Percentiles rank a stretch among this genome's conserved stretches.
Conservation (phyloP, 2,888 invertebrate genomes). For the Pyrocoelia pectoralis region DNA sequence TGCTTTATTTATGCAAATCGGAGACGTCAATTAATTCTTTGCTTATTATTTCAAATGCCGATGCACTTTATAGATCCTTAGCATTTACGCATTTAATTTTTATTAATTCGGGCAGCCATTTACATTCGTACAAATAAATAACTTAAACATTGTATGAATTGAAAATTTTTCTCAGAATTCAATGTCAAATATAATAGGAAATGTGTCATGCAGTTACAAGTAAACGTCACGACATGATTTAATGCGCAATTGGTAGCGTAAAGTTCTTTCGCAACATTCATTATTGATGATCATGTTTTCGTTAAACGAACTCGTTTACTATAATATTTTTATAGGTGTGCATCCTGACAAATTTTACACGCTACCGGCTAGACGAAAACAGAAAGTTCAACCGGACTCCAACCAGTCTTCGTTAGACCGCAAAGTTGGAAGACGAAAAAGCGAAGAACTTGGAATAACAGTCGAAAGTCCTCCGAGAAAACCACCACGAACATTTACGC, state of each 20-base stretch:
- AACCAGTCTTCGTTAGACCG: slow-evolving; percentile 49
- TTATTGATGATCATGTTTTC: slow-evolving; percentile 2
- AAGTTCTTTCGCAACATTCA: not conserved
- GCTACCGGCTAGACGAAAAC: slow-evolving; percentile 70
- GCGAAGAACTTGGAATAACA: slow-evolving; percentile 63
- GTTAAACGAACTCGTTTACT: not conserved
- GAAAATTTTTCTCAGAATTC: no score
- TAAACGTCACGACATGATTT: not conserved
- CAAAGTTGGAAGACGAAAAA: slow-evolving; percentile 58
- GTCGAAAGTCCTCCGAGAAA: slow-evolving; percentile 51
- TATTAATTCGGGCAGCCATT: no score
- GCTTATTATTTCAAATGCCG: no score
- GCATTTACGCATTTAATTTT: no score
- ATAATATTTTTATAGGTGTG: slow-evolving; percentile 45
- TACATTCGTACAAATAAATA: no score
- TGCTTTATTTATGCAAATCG: no score
- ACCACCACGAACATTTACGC: slow-evolving; percentile 59
- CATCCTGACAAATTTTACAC: slow-evolving; percentile 73
- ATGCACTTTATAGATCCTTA: no score
- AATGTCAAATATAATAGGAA: not conserved
- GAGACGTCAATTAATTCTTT: no score
- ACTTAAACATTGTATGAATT: no score
- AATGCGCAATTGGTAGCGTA: not conserved
- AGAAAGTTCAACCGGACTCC: slow-evolving; percentile 54
- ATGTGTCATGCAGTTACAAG: not conserved